Conservation (phyloP, 2,888 invertebrate species). For the Agriopis aurantiaria region DNA sequence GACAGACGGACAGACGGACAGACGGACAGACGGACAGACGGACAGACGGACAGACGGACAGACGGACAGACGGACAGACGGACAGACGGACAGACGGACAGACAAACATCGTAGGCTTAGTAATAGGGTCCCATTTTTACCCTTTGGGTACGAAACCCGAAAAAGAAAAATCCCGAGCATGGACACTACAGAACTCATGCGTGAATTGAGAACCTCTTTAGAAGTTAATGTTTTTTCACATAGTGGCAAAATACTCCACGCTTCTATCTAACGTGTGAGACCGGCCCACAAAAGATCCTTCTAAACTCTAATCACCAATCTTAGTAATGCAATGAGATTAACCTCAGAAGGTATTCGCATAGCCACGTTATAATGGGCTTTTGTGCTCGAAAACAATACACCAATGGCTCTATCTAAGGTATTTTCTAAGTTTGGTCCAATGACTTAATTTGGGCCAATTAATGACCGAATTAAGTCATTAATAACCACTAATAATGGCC, state of each 20-base stretch:
- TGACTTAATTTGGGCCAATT: conserved; percentile 61
- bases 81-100: too few species aligned
- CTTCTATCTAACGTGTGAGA: conserved; percentile 38
- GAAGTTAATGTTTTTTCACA: conserved; percentile 8
- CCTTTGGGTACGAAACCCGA: too few species aligned
- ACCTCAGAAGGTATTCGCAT: conserved; percentile 67
- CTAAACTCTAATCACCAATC: conserved; percentile 42
- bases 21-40: too few species aligned
- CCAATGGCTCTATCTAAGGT: conserved; percentile 68
- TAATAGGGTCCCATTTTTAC: too few species aligned
- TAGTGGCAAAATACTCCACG: conserved; percentile 14
- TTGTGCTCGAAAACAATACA: conserved; percentile 80
- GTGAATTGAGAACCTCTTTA: neutral
- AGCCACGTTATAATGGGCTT: conserved; percentile 74
- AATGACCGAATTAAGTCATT: too few species aligned
- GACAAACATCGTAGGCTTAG: too few species aligned
- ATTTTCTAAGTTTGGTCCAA: conserved; percentile 12
- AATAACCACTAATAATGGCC: too few species aligned
- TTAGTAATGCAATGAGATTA: conserved; percentile 65
- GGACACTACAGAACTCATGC: too few species aligned
- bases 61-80: too few species aligned
- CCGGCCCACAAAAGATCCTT: conserved; percentile 43
- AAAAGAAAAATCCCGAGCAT: too few species aligned
- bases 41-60: too few species aligned
- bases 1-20: too few species aligned